A percentile compares a stretch with the other conserved stretches of the same genome.
phyloP scores from a whole-genome alignment of 2,113 vertebrate species.

The Aplodontia rufa region DNA sequence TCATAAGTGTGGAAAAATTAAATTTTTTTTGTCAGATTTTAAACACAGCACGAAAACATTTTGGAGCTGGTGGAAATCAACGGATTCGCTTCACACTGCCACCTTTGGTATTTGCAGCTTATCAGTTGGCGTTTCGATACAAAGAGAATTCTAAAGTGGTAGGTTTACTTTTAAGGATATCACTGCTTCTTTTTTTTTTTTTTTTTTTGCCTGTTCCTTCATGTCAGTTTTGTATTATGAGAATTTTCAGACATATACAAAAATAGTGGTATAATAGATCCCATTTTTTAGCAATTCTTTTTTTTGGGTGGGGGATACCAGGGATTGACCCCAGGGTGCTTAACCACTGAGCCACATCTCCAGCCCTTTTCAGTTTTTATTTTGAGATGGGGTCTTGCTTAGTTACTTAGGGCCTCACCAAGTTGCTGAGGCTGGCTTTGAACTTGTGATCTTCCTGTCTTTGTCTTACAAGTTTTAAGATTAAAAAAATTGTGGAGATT shows the following conservation, averaged over 20 bases:
- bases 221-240: neutral
- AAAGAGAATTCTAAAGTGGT: constrained; percentile 96
- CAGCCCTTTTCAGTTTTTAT: too few species aligned
- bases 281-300: neutral
- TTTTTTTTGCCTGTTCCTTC: too few species aligned
- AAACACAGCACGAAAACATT: constrained; percentile 98
- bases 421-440: too few species aligned
- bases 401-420: too few species aligned
- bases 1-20: neutral
- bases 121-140: constrained; percentile 97
- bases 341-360: too few species aligned
- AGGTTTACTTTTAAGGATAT: constrained; percentile 65
- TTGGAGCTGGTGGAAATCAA: constrained; percentile 97
- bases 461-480: too few species aligned
- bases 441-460: too few species aligned
- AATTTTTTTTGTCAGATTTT: constrained; percentile 88
- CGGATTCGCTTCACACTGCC: constrained; percentile 97
- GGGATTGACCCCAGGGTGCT: too few species aligned
- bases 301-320: too few species aligned
- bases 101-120: constrained; percentile 96
- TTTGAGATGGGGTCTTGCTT: too few species aligned
- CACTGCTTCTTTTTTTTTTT: neutral
- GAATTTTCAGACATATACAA: neutral
- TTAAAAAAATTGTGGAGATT: neutral
- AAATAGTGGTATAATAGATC: neutral